A percentile compares a stretch with the other conserved stretches of the same genome.
Conservation (phyloP, 1,140 invertebrate species). For the Brachionus paranguensis region DNA sequence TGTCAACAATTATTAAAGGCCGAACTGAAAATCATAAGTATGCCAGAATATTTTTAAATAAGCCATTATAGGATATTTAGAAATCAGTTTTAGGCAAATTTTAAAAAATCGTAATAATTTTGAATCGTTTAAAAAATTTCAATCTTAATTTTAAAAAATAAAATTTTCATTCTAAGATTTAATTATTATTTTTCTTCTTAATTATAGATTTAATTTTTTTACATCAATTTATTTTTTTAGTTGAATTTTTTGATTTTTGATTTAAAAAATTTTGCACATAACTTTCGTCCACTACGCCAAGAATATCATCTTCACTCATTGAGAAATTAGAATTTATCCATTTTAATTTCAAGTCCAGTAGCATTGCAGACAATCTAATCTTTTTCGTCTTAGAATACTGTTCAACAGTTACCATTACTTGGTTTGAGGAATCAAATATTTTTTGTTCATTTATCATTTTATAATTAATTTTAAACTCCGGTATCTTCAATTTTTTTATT, state of each 20-base stretch:
- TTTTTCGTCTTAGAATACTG: background rate
- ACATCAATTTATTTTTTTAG: background rate
- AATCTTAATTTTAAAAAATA: no score
- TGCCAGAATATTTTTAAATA: no score
- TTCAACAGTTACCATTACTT: background rate
- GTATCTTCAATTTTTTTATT: background rate
- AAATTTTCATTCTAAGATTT: no score
- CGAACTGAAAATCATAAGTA: no score
- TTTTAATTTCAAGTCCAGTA: background rate
- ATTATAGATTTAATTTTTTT: background rate
- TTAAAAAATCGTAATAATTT: no score
- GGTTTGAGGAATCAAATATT: background rate
- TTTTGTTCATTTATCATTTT: background rate
- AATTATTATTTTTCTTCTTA: no score
- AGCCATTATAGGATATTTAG: no score
- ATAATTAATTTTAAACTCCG: background rate
- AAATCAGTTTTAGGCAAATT: no score
- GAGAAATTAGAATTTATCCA: slow-evolving; percentile 26
- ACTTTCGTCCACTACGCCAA: background rate
- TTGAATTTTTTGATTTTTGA: background rate
- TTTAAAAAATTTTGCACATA: background rate
- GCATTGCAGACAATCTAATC: background rate
- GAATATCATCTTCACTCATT: background rate
- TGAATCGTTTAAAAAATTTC: no score
- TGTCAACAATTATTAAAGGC: no score